phyloP scores from a whole-genome alignment of 2,797 vertebrate species.

The Cirrhinus molitorella region DNA sequence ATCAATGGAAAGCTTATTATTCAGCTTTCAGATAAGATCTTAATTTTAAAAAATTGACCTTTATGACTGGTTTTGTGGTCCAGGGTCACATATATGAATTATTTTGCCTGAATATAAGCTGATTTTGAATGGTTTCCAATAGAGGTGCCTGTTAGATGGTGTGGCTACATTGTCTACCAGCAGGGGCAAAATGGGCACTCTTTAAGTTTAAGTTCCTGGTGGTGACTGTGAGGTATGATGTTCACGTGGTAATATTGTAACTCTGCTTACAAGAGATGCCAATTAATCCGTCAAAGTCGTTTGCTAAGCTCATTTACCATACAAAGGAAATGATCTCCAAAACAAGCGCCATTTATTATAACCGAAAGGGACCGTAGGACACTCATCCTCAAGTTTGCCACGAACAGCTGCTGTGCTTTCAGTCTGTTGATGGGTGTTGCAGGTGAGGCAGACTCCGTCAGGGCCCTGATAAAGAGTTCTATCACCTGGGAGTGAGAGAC shows the following conservation, averaged over 20 bases:
- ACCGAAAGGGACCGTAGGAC: slow-evolving; percentile 30
- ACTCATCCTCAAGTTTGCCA: slow-evolving; percentile 28
- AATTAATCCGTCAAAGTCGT: slow-evolving; percentile 40
- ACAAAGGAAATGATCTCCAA: slow-evolving; percentile 10
- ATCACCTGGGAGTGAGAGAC: slow-evolving; percentile 60
- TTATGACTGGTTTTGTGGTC: no score
- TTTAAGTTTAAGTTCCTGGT: not conserved
- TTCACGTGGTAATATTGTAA: not conserved
- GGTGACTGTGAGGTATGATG: not conserved
- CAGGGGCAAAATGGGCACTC: not conserved
- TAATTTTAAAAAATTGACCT: no score
- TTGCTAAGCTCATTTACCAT: slow-evolving; percentile 41
- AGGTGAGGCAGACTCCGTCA: slow-evolving; percentile 47
- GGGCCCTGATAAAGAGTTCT: slow-evolving; percentile 59
- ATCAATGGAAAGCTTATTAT: no score
- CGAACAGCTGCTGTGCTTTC: slow-evolving; percentile 40
- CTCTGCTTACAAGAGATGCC: slow-evolving; percentile 15
- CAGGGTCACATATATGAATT: no score
- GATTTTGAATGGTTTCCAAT: not conserved
- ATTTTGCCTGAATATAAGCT: not conserved
- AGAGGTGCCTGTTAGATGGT: not conserved
- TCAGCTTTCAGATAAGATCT: no score
- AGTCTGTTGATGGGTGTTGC: slow-evolving; percentile 37
- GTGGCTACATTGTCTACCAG: not conserved
- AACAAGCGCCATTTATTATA: slow-evolving; percentile 26